Conservation (phyloP, 2,113 vertebrate species). For the Pituophis catenifer region DNA sequence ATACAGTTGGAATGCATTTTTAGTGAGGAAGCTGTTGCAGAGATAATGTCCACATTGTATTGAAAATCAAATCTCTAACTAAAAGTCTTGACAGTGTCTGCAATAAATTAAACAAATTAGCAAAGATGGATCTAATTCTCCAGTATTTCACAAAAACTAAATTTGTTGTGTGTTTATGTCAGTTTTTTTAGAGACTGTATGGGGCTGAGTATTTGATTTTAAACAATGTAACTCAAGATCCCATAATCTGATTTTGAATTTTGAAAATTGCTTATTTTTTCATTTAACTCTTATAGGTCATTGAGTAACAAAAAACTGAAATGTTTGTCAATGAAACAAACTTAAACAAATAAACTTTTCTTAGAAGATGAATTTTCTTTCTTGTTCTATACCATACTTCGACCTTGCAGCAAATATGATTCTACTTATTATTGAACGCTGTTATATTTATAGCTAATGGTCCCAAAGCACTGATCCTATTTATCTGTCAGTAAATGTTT, state of each 20-base stretch:
- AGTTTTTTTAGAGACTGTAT: conserved; percentile 55
- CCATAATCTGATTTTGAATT: conserved; percentile 67
- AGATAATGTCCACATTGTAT: conserved; percentile 51
- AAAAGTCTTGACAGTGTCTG: conserved; percentile 59
- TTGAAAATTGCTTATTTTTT: conserved; percentile 64
- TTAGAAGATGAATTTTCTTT: conserved; percentile 43
- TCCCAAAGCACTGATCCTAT: not conserved
- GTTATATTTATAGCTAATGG: not conserved
- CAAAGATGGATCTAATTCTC: conserved; percentile 54
- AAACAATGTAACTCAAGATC: conserved; percentile 58
- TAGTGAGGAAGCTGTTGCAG: conserved; percentile 57
- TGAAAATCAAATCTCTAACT: conserved; percentile 66
- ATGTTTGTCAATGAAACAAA: conserved; percentile 51
- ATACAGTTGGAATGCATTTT: conserved; percentile 55
- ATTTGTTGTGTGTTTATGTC: conserved; percentile 69
- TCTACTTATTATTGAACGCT: not conserved
- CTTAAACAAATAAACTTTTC: conserved; percentile 46
- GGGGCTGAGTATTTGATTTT: conserved; percentile 49
- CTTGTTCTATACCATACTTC: conserved; percentile 20
- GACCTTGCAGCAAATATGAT: conserved; percentile 2
- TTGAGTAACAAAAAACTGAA: conserved; percentile 51
- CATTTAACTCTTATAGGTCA: conserved; percentile 56
- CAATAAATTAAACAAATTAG: conserved; percentile 65
- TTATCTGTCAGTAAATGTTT: not conserved
- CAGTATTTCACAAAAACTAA: conserved; percentile 59